Conservation (phyloP, 2,113 vertebrate species). For the Pyrgilauda ruficollis region DNA sequence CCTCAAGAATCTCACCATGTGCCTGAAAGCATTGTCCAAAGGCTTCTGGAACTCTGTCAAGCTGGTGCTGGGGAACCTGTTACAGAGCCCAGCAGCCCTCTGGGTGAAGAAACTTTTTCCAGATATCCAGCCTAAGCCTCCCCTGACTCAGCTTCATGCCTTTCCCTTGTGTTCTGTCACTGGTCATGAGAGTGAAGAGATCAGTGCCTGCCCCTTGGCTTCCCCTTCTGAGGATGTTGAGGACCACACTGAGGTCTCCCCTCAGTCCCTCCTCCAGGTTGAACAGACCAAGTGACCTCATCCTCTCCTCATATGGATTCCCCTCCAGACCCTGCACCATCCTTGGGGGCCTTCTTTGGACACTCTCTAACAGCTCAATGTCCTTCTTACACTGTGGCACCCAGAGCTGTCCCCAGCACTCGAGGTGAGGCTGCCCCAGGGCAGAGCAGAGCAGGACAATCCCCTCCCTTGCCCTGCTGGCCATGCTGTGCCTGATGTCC, state of each 20-base stretch:
- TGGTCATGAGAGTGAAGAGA: fast-evolving
- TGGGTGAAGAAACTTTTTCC: neutral
- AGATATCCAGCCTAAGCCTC: neutral
- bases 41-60: neutral
- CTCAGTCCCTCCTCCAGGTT: neutral
- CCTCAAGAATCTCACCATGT: neutral
- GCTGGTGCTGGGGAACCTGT: neutral
- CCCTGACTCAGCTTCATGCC: neutral
- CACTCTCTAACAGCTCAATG: neutral
- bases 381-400: neutral
- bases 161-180: neutral
- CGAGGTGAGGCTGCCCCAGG: fast-evolving
- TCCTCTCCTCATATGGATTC: fast-evolving
- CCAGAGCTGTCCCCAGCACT: neutral
- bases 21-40: neutral
- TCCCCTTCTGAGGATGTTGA: neutral
- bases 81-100: neutral
- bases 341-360: fast-evolving
- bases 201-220: neutral
- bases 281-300: neutral
- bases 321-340: neutral
- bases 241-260: neutral
- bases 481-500: neutral
- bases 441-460: neutral
- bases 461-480: neutral